Base-by-base conservation (phyloP, 1,140 invertebrate genomes). In the Ceratoteleas bidentatus region DNA sequence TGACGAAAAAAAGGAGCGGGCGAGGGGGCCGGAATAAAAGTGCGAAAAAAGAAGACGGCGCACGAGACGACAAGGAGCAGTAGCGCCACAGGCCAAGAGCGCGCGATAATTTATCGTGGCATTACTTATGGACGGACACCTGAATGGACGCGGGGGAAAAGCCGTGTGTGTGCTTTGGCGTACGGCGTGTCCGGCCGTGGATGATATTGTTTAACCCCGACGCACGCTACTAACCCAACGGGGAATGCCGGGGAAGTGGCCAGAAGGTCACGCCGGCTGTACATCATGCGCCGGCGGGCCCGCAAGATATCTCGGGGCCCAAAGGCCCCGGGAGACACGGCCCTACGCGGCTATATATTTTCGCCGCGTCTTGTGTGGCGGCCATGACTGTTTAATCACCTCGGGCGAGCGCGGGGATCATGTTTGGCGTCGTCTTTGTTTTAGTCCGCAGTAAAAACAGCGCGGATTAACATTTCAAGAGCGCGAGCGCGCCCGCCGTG, bases 91-190 rank as follows among this genome's bases (percentile, higher is more conserved):
- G 79, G 78, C 69, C 58, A 66, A 57, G 57, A 81, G 54, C 64
- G 58, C n/a, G 84, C 62, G 87, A 89, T 90, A 90, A 90, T 90
- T 90, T 90, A 90, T 90, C 86, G 85, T 84, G 76, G 85, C 88
- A 90, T 90, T 90, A 90, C 88, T 90, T 87, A 89, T 79, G 56
- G 81, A 87, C 86, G 84, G 88, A 90, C 88, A 88, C 88, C 85
- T 90, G 79, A 90, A 90, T 90, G 88, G 87, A 75, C 85, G 74
- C 76, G 77, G 84, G 84, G 79, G 47, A 84, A 79, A 81, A 78
- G 68, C 80, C 77, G 80, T 84, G 68, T 84, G 84, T 77, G 74
- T 65, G 64, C 75, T 74, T 80, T 75, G 66, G 84, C 64, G 85
- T 85, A 73, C 81, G 61, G 47, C 75, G 81, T 81, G 84, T 85